Base-by-base conservation (phyloP, 2,113 vertebrate genomes). In the Lampris megalopsis region DNA sequence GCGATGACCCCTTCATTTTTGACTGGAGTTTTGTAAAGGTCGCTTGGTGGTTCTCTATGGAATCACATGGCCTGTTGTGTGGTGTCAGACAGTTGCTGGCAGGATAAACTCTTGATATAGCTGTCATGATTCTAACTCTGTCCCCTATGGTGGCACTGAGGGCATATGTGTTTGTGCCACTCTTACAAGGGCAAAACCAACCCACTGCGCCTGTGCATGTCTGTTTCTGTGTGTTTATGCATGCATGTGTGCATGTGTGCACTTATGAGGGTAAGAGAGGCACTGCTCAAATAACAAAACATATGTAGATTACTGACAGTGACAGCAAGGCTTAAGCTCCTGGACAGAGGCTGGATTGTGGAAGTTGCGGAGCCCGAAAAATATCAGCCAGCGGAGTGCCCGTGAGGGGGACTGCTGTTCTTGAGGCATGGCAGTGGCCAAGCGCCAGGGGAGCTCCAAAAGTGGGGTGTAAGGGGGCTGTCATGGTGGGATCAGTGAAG, bases 401-500 rank as follows among this genome's bases (percentile, higher is more conserved):
- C 75, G 82, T 85, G 88, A 74, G 3, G 40, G 76, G 83, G 81
- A 80, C 68, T 75, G 80, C 76, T 68, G 80, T 82, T 92, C 79
- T 61, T 86, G 86, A 86, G 89, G 76, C 91, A 79, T 6, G 64
- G 79, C 76, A 82, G 62, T 62, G 82, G 89, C 84, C 85, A 80
- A 65, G 75, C 83, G 49, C 77, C 78, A 60, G 53, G 84, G 90
- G 86, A 91, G 49, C 77, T 67, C 42, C 50, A 11, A 68, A 61
- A 56, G 53, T 82, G 74, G 73, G 76, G 53, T 75, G 72, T 24
- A 24, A 24, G 79, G 80, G 67, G 86, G 71, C 90, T 94, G 92
- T 94, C 93, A 94, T 89, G 72, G 85, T 79, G 85, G 93, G 92
- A 92, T 94, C 91, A 92, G 86, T 76, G 82, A 83, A 86, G 65